Conservation (phyloP, 2,797 vertebrate species). For the Ibycter americanus region DNA sequence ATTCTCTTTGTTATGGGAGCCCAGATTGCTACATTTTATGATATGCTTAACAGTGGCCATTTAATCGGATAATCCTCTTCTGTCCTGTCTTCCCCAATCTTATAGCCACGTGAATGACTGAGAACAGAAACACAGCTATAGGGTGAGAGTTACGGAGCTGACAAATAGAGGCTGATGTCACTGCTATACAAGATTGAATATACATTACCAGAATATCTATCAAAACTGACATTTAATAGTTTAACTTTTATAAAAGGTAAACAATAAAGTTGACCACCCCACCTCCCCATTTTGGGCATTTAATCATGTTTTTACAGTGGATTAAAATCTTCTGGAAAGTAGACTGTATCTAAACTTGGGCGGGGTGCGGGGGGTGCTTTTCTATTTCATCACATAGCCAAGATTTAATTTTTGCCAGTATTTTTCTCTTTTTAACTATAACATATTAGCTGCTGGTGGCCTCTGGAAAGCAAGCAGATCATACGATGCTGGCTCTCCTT, state of each 20-base stretch:
- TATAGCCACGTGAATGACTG: accelerated
- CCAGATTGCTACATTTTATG: neutral
- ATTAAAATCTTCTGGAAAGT: neutral
- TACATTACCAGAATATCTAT: neutral
- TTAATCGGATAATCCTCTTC: neutral
- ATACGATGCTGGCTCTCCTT: conserved; percentile 48
- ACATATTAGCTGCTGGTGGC: conserved; percentile 31
- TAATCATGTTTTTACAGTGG: neutral
- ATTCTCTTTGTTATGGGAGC: neutral
- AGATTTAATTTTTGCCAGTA: neutral
- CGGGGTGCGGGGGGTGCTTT: neutral
- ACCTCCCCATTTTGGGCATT: neutral
- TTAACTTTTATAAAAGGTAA: neutral
- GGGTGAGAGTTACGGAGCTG: neutral
- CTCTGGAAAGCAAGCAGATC: conserved; percentile 37
- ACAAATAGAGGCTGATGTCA: neutral
- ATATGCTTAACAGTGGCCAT: neutral
- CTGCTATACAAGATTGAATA: neutral
- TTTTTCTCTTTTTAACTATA: conserved; percentile 37
- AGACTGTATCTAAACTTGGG: neutral
- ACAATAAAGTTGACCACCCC: neutral
- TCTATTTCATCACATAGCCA: neutral
- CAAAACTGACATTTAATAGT: neutral
- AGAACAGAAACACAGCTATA: neutral
- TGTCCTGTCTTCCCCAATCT: neutral